Base-by-base conservation (phyloP, 2,797 vertebrate species). In the Onychomys torridus region DNA sequence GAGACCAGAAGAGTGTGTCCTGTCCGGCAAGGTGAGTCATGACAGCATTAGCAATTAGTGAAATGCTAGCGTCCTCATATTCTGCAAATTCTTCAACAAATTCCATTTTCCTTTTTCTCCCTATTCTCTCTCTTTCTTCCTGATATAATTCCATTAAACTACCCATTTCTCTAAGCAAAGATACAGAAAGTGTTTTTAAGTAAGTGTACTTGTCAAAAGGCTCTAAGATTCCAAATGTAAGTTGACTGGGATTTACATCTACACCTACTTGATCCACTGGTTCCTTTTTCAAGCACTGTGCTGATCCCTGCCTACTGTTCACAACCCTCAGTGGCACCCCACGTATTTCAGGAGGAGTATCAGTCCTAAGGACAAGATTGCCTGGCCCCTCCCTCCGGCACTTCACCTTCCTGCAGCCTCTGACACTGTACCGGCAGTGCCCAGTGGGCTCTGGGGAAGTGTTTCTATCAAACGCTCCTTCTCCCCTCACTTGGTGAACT, bases 61-160 rank as follows among this genome's bases (percentile, higher is more conserved):
- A 55, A 90, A 90, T 55, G 37, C 61, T 16, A 57, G 21, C 13
- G 2, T 86, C 71, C 19, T 63, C 27, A 1, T 25, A 61, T 21
- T 19, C 8, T 14, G 2, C 34, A 57, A 78, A 59, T 92, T 88
- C 49, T 71, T 67, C 83, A 37, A 73, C 11, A 52, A 10, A 46
- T 37, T 57, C 79, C 11, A 4, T 63, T 85, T 88, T 37, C 23
- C 46, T 37, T 23, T 67, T 87, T 95, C 59, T 85, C 65, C 29
- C 86, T 79, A 12, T 4, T 43, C 19, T 34, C 34, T 25, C 9
- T 52, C 49, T 34, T 91, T 88, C 49, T 67, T 67, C 32, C 49
- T 17, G 59, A 67, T 77, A 10, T n/a, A n/a, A 29, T 52, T 77
- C 77, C 75, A 12, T 90, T 84, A 79, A 96, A 93, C 57, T n/a